Conservation (phyloP, 2,888 invertebrate genomes). For the Phytoseiulus persimilis region DNA sequence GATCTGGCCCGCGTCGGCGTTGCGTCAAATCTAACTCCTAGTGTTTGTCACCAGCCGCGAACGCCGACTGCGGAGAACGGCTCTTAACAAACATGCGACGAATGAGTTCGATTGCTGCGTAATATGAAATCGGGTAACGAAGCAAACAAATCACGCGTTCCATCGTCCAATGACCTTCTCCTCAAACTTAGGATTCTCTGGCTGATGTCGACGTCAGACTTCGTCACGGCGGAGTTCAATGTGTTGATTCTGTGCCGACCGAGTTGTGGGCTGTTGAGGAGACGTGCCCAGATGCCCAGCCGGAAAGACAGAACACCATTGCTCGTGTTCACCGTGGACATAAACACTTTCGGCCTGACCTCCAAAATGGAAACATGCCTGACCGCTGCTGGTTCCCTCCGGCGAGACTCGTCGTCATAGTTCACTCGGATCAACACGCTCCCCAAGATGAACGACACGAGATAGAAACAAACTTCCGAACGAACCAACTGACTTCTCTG, state of each 20-base stretch:
- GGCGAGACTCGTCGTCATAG: background rate
- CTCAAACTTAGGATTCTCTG: background rate
- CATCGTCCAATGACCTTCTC: background rate
- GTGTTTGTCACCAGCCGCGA: too few relatives aligned
- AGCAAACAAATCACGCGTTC: background rate
- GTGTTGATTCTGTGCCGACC: background rate
- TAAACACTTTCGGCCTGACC: background rate
- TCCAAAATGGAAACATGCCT: background rate
- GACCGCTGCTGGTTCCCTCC: background rate
- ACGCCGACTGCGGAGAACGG: background rate
- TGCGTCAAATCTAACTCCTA: too few relatives aligned
- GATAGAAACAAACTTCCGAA: background rate
- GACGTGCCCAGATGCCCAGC: background rate
- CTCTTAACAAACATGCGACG: too few relatives aligned
- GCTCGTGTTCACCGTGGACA: background rate
- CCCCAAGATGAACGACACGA: background rate
- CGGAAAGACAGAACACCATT: background rate
- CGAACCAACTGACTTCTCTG: too few relatives aligned
- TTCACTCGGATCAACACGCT: background rate
- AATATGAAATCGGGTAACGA: background rate
- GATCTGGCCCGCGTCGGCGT: too few relatives aligned
- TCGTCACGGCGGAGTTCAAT: background rate
- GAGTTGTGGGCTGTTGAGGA: background rate
- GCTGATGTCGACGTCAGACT: background rate
- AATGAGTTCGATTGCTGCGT: background rate